Base-by-base conservation (phyloP, 2,888 invertebrate genomes). In the Lutraria lutraria region DNA sequence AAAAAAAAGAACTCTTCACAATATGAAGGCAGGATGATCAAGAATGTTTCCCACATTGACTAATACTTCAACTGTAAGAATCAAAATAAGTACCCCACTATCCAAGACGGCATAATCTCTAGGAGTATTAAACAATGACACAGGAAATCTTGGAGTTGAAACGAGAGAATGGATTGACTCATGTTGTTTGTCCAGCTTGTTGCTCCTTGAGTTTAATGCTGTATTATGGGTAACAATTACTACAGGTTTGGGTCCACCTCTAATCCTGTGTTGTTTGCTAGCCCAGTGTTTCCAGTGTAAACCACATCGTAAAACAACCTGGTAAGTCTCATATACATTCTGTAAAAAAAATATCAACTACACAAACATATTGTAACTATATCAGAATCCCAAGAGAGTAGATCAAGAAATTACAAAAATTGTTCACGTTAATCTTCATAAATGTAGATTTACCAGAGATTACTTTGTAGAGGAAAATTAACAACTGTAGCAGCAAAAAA, bases 281-380 rank as follows among this genome's bases (percentile, higher is more conserved):
- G 94, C 90, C 93, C 93, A 93, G 54, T 91, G 86, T 88, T 94
- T 94, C 96, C 96, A 96, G 89, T 95, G 95, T 34, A 95, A 83
- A 15, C 95, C 95, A 94, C 93, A 95, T 21, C 93, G 93, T 84
- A 94, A 93, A 0, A 94, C 94, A 4, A 94, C 72, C 83, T 94
- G 94, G 60, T 94, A 94, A 19, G 90, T 90, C 31, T 92, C 91
- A 92, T 94, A 95, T 0, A 94, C 94, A 92, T 89, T 92, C 95
- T 95, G 92, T 31, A 87, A 86, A 86, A 60, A 16, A 56, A 81
- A 72, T n/a, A 56, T 0, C 31, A 63, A 63, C 1, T 80, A 12
- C 79, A 29, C 43, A 43, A 43, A 43, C 43, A 4, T 43, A 43
- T 2, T 8, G 8, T 43, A 43, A 43, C 43, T 43, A 8, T 43